A percentile compares a stretch with the other conserved stretches of the same genome.
phyloP scores from a whole-genome alignment of 37 sponge, comb jelly and placozoan genomes.

The Halisarca cf. caerulea region DNA sequence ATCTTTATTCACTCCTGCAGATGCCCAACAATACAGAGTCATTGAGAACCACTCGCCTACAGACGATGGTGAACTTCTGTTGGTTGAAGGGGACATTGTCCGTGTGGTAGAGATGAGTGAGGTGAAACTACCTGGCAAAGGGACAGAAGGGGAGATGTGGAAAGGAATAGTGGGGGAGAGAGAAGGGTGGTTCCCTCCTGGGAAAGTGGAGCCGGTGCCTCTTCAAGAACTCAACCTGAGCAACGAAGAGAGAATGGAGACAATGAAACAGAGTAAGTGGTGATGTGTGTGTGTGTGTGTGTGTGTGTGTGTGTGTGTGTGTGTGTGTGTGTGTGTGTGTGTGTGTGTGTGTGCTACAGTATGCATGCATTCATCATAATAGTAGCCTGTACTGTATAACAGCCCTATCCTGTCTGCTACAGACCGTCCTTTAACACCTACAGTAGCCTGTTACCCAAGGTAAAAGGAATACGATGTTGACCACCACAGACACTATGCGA shows the following conservation, averaged over 20 bases:
- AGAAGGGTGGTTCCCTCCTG: constrained; percentile 75
- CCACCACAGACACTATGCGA: too few species aligned
- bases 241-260: not conserved
- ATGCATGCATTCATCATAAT: not conserved
- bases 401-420: too few species aligned
- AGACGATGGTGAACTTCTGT: constrained; percentile 49
- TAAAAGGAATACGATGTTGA: too few species aligned
- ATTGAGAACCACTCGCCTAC: constrained; percentile 56
- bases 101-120: constrained; percentile 45
- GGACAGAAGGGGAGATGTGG: constrained; percentile 32
- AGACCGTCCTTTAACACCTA: too few species aligned
- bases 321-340: constrained; percentile 14
- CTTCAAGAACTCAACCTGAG: not conserved
- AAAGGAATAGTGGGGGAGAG: constrained; percentile 30
- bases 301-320: not conserved
- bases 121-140: not conserved
- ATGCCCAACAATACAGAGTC: constrained; percentile 39
- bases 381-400: too few species aligned
- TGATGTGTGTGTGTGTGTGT: not conserved
- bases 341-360: constrained; percentile 2
- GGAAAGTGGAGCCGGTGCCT: constrained; percentile 39
- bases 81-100: constrained; percentile 65
- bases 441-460: too few species aligned
- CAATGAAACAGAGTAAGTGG: not conserved
- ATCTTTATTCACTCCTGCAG: constrained; percentile 14